phyloP scores from a whole-genome alignment of 2,797 vertebrate genomes.

The Heterohyrax brucei region DNA sequence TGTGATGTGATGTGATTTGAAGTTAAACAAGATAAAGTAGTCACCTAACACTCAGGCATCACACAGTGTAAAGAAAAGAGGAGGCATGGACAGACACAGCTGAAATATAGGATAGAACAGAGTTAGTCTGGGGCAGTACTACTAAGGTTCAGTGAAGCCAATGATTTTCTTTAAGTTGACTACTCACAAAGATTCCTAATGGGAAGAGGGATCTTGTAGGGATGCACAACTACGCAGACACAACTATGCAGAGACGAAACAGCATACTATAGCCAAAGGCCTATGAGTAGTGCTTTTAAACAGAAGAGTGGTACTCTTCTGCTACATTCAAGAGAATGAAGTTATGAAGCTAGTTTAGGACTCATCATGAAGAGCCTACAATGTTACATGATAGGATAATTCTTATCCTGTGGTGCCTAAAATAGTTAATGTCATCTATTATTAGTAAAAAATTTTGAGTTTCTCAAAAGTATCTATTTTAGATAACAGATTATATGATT shows the following conservation, averaged over 20 bases:
- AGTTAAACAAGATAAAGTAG: slow-evolving; percentile 8
- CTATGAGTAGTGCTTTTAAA: neutral
- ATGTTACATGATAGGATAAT: neutral
- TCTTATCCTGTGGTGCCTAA: neutral
- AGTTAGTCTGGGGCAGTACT: neutral
- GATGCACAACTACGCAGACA: neutral
- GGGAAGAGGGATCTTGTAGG: neutral
- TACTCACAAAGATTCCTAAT: neutral
- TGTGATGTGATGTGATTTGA: neutral
- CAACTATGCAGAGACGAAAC: neutral
- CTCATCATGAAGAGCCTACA: neutral
- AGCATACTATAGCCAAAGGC: neutral
- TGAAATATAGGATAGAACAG: neutral
- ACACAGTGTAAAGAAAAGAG: neutral
- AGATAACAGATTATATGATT: neutral
- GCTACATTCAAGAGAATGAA: neutral
- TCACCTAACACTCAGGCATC: neutral
- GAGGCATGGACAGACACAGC: neutral
- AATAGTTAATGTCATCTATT: neutral
- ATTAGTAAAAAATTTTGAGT: neutral
- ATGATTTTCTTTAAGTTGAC: neutral
- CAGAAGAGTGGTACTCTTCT: neutral
- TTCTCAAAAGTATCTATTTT: neutral
- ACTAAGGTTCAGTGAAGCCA: neutral
- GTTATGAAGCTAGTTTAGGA: neutral